Base-by-base conservation (phyloP, 1,140 invertebrate genomes). In the Drosophila takahashii region DNA sequence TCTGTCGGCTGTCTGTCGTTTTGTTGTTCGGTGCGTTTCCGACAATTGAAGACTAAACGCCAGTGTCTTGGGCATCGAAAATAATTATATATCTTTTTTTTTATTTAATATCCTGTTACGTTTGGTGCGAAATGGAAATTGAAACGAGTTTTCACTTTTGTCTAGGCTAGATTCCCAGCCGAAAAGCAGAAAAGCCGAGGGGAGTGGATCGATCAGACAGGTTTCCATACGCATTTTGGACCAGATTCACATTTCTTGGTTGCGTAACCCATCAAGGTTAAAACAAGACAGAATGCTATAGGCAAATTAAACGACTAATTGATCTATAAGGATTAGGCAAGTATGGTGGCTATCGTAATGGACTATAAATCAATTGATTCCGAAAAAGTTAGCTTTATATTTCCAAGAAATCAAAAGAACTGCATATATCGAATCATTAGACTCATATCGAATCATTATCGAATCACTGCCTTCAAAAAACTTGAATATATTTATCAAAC, bases 91-190 rank as follows among this genome's bases (percentile, higher is more conserved):
- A 16, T 16, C 2, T 15, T 45, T 45, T 37, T 18, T 56, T 45
- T 42, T 45, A 16, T 34, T 44, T 42, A 42, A 66, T 64, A 64
- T 66, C 62, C 59, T 61, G 41, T 65, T 64, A 64, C 58, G 59
- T 64, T 36, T 66, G 34, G 22, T 66, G 64, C 36, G 44, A 66
- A 66, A 66, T 66, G 57, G 42, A 62, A 60, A 62, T 59, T 27
- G n/a, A 57, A 60, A 44, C 37, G 18, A 42, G 58, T 65, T 67
- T 67, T 67, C 62, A 64, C 62, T 66, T 64, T 66, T 18, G n/a
- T 51, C 45, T 26, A n/a, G 8, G 18, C 44, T 26, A 13, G 5
- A 13, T 22, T 29, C 22, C 44, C 22, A 47, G 13, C 37, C 18
- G 22, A 22, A 22, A 22, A 22, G 22, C 22, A 22, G 22, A 27